Conservation (phyloP, 2,797 vertebrate species). For the Chanos chanos region DNA sequence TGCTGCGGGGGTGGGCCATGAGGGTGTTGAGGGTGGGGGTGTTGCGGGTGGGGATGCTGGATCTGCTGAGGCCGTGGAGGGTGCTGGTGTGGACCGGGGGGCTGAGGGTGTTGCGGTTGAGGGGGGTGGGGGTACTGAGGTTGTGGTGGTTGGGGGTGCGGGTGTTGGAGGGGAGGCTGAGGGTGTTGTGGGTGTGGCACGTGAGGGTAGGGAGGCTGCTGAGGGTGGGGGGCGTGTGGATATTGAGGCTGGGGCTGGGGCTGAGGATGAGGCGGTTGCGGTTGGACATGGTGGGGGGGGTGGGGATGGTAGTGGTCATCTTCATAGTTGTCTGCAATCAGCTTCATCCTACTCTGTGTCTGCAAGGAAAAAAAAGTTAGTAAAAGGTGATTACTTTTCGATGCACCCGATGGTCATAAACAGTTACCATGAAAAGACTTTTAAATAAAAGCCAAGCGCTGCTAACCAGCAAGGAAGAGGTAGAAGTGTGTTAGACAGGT, state of each 20-base stretch:
- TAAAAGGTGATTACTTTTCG: neutral
- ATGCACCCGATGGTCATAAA: too few species aligned
- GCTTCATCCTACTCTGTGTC: constrained; percentile 98
- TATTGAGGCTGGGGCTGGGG: constrained; percentile 63
- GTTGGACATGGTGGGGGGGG: constrained; percentile 63
- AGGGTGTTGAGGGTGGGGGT: constrained; percentile 2
- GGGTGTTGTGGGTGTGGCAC: constrained; percentile 55
- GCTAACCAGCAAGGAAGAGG: neutral
- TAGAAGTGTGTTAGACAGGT: neutral
- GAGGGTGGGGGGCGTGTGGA: constrained; percentile 54
- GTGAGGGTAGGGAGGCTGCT: constrained; percentile 56
- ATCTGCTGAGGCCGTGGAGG: constrained; percentile 69
- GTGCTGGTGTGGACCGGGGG: constrained; percentile 30
- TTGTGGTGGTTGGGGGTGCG: constrained; percentile 73
- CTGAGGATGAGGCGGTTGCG: constrained; percentile 59
- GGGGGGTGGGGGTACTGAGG: constrained; percentile 69
- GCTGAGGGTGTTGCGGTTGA: constrained; percentile 64
- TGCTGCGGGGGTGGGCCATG: constrained; percentile 35
- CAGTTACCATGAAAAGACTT: too few species aligned
- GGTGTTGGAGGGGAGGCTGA: constrained; percentile 55
- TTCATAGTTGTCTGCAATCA: constrained; percentile 94
- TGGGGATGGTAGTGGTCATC: constrained; percentile 81
- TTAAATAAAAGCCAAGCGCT: neutral
- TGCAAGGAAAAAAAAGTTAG: constrained; percentile 47
- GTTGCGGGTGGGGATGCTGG: constrained; percentile 70